Conservation (phyloP, 2,797 vertebrate species). For the Dallia pectoralis region DNA sequence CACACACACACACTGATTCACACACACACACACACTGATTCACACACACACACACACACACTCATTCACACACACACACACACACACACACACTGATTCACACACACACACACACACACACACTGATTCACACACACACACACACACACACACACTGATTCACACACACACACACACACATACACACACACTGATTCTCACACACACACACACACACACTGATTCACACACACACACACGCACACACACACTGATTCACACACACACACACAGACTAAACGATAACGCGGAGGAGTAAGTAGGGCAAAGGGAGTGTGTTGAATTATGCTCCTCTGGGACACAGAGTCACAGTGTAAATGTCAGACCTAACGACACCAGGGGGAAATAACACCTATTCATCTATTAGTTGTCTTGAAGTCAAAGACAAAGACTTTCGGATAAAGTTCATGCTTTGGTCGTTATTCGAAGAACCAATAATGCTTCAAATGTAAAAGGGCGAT, state of each 20-base stretch:
- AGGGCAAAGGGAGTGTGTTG: not conserved
- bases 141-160: not conserved
- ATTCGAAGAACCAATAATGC: not conserved
- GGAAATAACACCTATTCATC: not conserved
- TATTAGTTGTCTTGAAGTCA: not conserved
- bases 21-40: too few relatives aligned
- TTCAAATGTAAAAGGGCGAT: not conserved
- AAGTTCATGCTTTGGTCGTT: not conserved
- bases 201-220: not conserved
- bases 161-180: not conserved
- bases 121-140: not conserved
- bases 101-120: slow-evolving; percentile 8
- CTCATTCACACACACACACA: not conserved
- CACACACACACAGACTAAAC: not conserved
- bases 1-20: not conserved
- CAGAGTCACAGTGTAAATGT: slow-evolving; percentile 12
- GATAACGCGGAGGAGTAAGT: not conserved
- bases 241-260: not conserved
- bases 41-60: slow-evolving; percentile 4
- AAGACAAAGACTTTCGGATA: not conserved
- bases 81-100: too few relatives aligned
- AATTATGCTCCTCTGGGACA: slow-evolving; percentile 4
- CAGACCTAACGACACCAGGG: not conserved
- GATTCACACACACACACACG: slow-evolving; percentile 10
- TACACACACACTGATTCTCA: too few relatives aligned